phyloP scores from a whole-genome alignment of 64 coral and sea anemone species.

The Actinia tenebrosa region DNA sequence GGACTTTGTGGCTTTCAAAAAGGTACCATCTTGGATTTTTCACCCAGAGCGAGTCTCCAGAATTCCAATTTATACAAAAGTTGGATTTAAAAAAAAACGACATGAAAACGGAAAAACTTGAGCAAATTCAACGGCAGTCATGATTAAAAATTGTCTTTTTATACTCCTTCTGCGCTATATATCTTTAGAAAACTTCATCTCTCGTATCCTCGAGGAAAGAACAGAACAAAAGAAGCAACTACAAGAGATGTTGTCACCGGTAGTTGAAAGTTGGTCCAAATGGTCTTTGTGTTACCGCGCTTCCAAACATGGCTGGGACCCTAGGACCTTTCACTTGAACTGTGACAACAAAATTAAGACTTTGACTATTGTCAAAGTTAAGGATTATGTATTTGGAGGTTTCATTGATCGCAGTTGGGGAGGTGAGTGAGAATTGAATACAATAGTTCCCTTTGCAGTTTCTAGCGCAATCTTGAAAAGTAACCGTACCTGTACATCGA shows the following conservation, averaged over 20 bases:
- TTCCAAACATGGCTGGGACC: conserved; percentile 14
- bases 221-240: not conserved
- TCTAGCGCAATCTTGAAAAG: no score
- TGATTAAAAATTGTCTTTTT: not conserved
- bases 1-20: no score
- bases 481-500: no score
- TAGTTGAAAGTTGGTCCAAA: not conserved
- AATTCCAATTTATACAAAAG: no score
- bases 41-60: no score
- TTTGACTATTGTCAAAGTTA: conserved; percentile 26
- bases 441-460: no score
- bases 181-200: not conserved
- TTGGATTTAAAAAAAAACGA: no score
- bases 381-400: conserved; percentile 22
- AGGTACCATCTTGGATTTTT: no score
- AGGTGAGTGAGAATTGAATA: not conserved
- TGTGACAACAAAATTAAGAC: conserved; percentile 9
- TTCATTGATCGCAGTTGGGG: not conserved
- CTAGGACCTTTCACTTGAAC: not conserved
- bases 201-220: conserved; percentile 18
- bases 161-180: not conserved
- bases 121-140: no score
- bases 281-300: conserved; percentile 11
- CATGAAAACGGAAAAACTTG: no score
- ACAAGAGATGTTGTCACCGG: not conserved